These are phyloP conservation scores for Pedetes capensis DNA, from an alignment of 2,113 vertebrate genomes.

Conservation along the genomic window DNA sequence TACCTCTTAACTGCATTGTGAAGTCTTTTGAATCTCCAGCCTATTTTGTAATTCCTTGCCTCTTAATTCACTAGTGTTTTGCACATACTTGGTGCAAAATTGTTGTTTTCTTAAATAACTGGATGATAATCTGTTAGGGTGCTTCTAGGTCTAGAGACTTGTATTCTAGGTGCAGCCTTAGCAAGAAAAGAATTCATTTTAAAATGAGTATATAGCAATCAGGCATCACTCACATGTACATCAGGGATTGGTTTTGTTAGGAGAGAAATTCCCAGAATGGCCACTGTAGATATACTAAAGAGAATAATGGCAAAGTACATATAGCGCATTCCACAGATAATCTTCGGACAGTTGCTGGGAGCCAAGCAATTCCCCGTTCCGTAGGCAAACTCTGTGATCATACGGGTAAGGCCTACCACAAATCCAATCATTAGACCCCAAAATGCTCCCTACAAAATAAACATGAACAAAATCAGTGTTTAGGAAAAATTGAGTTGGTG, in stretches of 20 bases:
- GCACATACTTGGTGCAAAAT: background rate
- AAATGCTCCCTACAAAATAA: slow-evolving; percentile 91
- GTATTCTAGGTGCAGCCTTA: background rate
- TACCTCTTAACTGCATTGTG: background rate
- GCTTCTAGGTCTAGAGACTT: background rate
- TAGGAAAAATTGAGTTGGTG: background rate
- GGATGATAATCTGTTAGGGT: background rate
- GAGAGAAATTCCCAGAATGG: slow-evolving; percentile 88
- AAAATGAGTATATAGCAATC: background rate
- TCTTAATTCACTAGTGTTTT: background rate
- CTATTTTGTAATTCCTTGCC: background rate
- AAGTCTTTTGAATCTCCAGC: background rate
- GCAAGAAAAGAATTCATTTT: background rate
- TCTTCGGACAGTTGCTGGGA: slow-evolving; percentile 88
- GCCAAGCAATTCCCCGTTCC: slow-evolving; percentile 89
- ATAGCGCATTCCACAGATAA: slow-evolving; percentile 95
- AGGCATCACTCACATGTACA: slow-evolving; percentile 86
- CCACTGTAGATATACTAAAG: slow-evolving; percentile 79
- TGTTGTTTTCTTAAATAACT: background rate
- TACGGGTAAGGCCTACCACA: slow-evolving; percentile 85
- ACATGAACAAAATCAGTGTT: slow-evolving; percentile 11
- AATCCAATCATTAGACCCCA: slow-evolving; percentile 90
- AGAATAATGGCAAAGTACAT: slow-evolving; percentile 95
- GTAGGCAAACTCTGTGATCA: slow-evolving; percentile 91
- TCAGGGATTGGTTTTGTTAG: slow-evolving; percentile 95